A percentile compares a stretch with the other conserved stretches of the same genome.
phyloP scores from a whole-genome alignment of 2,797 vertebrate genomes.

The Macroramphosus scolopax region DNA sequence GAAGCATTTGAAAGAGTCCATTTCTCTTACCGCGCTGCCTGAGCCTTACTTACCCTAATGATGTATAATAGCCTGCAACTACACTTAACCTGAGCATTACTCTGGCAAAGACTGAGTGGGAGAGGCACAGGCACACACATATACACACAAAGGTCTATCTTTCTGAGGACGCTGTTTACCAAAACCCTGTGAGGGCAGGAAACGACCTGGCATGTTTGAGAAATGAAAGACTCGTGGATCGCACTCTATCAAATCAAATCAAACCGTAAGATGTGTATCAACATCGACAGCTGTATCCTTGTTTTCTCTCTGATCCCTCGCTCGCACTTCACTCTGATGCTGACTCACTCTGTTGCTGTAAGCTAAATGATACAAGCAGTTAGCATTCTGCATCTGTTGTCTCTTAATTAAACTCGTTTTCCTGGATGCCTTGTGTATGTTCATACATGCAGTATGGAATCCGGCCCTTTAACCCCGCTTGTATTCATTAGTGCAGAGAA shows the following conservation, averaged over 20 bases:
- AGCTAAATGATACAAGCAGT: constrained; percentile 64
- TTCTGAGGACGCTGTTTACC: constrained; percentile 61
- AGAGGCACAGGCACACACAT: constrained; percentile 40
- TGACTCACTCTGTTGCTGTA: constrained; percentile 66
- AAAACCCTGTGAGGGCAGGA: constrained; percentile 51
- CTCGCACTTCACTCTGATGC: constrained; percentile 59
- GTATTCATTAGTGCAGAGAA: constrained; percentile 59
- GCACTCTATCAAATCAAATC: constrained; percentile 64
- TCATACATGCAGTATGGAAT: constrained; percentile 56
- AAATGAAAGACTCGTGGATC: constrained; percentile 61
- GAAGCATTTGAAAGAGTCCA: constrained; percentile 87
- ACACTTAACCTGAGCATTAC: constrained; percentile 92
- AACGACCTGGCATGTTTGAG: constrained; percentile 50
- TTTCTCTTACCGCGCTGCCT: constrained; percentile 85
- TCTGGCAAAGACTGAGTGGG: constrained; percentile 72
- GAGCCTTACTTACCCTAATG: constrained; percentile 95
- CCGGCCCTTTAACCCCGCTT: constrained; percentile 54
- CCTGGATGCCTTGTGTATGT: constrained; percentile 49
- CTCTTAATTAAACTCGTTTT: constrained; percentile 69
- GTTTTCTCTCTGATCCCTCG: constrained; percentile 61
- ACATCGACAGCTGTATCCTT: constrained; percentile 63
- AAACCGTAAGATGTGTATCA: constrained; percentile 49
- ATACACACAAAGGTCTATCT: constrained; percentile 40
- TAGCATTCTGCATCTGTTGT: constrained; percentile 66
- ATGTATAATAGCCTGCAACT: constrained; percentile 95